A percentile compares a stretch with the other conserved stretches of the same genome.
These are phyloP conservation scores for Leptodirus hochenwartii DNA, from an alignment of 2,888 invertebrate species.

Conservation along the genomic window DNA sequence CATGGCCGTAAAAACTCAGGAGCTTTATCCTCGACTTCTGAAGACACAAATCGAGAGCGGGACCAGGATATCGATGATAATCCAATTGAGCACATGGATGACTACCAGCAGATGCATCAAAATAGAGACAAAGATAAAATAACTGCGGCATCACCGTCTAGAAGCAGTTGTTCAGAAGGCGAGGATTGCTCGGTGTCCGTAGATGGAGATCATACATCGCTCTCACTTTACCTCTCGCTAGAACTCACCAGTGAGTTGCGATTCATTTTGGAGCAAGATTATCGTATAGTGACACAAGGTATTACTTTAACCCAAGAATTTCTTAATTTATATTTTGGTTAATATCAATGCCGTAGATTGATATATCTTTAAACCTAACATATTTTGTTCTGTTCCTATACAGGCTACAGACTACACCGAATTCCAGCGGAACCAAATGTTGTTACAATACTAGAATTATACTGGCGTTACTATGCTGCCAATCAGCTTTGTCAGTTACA, in stretches of 20 bases:
- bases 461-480: slow-evolving; percentile 49
- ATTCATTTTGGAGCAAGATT: slow-evolving; percentile 46
- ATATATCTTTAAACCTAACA: too few relatives aligned
- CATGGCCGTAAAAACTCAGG: slow-evolving; percentile 28
- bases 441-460: slow-evolving; percentile 51
- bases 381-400: too few relatives aligned
- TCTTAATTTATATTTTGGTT: too few relatives aligned
- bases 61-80: too few relatives aligned
- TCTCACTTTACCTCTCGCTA: slow-evolving; percentile 22
- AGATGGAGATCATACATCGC: slow-evolving; percentile 22
- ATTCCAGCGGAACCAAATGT: slow-evolving; percentile 46
- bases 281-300: slow-evolving; percentile 42
- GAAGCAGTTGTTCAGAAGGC: slow-evolving; percentile 23
- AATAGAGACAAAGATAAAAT: too few relatives aligned
- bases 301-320: slow-evolving; percentile 30
- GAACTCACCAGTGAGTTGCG: slow-evolving; percentile 23
- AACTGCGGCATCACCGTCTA: too few relatives aligned
- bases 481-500: slow-evolving; percentile 30
- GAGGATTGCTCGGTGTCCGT: slow-evolving; percentile 26
- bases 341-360: too few relatives aligned
- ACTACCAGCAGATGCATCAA: too few relatives aligned
- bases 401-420: slow-evolving; percentile 29
- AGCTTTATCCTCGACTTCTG: slow-evolving; percentile 32
- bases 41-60: slow-evolving; percentile 59
- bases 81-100: slow-evolving; percentile 25